Conservation (phyloP, 2,888 invertebrate species). For the Tinea trinotella region DNA sequence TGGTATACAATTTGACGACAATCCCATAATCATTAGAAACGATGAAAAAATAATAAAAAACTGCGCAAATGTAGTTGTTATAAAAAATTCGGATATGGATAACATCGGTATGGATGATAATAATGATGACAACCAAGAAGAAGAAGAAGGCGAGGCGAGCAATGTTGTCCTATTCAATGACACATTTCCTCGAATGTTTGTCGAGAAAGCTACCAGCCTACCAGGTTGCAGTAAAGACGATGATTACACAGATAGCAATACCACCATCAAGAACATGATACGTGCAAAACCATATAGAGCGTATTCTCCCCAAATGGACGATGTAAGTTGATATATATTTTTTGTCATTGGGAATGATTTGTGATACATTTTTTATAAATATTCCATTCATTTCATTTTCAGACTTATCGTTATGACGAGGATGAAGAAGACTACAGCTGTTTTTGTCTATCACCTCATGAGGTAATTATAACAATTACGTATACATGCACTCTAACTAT, state of each 20-base stretch:
- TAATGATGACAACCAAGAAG: not conserved
- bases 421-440: constrained; percentile 58
- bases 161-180: not conserved
- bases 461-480: constrained; percentile 41
- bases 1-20: not conserved
- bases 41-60: not conserved
- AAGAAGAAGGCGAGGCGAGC: not conserved
- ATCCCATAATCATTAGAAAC: not conserved
- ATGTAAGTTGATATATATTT: not conserved
- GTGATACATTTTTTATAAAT: too few species aligned
- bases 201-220: constrained; percentile 27
- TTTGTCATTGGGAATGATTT: too few species aligned
- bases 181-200: not conserved
- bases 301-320: constrained; percentile 9
- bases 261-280: constrained; percentile 54
- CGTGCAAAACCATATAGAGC: constrained; percentile 35
- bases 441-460: constrained; percentile 59
- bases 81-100: not conserved
- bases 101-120: too few species aligned
- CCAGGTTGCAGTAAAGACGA: constrained; percentile 57
- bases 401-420: constrained; percentile 42
- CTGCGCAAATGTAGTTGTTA: not conserved
- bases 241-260: constrained; percentile 45
- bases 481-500: too few species aligned
- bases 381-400: too few species aligned